Base-by-base conservation (phyloP, 37 sponge, comb jelly and placozoan species). In the Spongia lamella region DNA sequence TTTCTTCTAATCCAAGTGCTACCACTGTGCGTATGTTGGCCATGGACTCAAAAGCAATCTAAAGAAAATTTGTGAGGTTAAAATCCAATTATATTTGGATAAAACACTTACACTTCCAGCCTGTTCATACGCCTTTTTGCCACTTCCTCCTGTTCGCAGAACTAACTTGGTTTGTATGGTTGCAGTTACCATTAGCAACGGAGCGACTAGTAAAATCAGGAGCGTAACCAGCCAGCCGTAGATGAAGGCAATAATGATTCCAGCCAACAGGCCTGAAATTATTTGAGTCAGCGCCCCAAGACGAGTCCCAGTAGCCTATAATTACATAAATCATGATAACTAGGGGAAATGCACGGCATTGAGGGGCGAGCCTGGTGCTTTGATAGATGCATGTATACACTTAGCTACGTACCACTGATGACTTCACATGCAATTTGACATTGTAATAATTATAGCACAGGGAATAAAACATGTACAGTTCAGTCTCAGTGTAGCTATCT, bases 11-110 rank as follows among this genome's bases (percentile, higher is more conserved):
- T 13, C 66, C 53, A 7, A 94, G 79, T 0, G 88, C 75, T 25
- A 33, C 76, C 7, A 96, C 96, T 56, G 96, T 92, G n/a, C 84
- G 63, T 21, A 92, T 92, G 76, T 92, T 92, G 60, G 89, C 86
- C 19, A 90, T 76, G 17, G 90, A 83, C 35, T 92, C 96, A n/a
- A 79, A 56, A 13, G 95, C 84, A 17, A 85, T 54, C 88, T 90
- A 9, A 5, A 43, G 47, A 43, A 43, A 43, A 43, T n/a, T n/a
- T n/a, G n/a, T n/a, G n/a, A n/a, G n/a, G n/a, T n/a, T n/a, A n/a
- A n/a, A n/a, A n/a, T n/a, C n/a, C n/a, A n/a, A n/a, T n/a, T 5
- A 5, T 43, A 43, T 43, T 43, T 13, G 9, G 47, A 9, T 43
- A 43, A 43, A 43, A 43, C 47, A 43, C 61, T 24, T 30, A 93